A percentile compares a stretch with the other conserved stretches of the same genome.
phyloP scores from a whole-genome alignment of 2,797 vertebrate genomes.

The Vireo griseus region DNA sequence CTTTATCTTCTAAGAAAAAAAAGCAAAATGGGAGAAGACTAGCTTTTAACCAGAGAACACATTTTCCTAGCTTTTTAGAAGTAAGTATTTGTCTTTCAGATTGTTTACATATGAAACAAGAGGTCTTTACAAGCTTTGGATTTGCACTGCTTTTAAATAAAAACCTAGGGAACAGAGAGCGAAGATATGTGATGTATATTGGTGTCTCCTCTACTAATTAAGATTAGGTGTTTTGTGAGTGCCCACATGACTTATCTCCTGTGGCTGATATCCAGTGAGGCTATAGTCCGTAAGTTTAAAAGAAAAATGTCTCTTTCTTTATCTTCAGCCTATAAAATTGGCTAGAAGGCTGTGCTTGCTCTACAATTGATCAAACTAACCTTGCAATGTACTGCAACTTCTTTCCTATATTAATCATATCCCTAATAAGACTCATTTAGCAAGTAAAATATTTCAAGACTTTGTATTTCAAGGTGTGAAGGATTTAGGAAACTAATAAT shows the following conservation, averaged over 20 bases:
- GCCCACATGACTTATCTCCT: background rate
- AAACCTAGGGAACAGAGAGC: background rate
- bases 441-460: background rate
- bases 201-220: background rate
- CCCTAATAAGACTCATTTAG: background rate
- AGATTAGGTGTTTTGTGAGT: background rate
- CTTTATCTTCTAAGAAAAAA: background rate
- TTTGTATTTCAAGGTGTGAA: background rate
- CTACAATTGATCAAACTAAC: constrained; percentile 31
- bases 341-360: background rate
- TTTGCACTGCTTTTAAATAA: background rate
- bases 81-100: background rate
- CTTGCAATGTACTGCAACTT: background rate
- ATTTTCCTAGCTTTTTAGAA: background rate
- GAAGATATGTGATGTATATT: background rate
- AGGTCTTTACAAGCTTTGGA: background rate
- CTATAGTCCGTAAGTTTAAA: background rate
- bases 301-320: constrained; percentile 14
- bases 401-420: background rate
- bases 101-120: background rate
- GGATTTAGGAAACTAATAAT: background rate
- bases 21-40: background rate
- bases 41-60: background rate
- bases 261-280: background rate
- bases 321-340: constrained; percentile 16